phyloP scores from a whole-genome alignment of 1,140 invertebrate genomes.

The Bicyclus anynana region DNA sequence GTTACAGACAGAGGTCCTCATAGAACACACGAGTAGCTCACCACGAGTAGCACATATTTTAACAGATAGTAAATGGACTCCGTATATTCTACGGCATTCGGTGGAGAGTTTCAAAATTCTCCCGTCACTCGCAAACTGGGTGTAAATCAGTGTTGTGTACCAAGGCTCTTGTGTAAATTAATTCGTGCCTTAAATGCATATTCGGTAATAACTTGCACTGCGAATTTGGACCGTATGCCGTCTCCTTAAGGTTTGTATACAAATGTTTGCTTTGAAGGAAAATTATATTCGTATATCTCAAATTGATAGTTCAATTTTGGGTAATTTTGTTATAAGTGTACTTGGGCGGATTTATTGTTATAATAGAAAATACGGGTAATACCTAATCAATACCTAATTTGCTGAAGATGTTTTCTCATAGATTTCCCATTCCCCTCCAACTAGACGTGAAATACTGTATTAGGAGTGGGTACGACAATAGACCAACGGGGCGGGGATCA shows the following conservation, averaged over 20 bases:
- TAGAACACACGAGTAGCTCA: neutral
- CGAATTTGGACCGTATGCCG: neutral
- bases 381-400: no score
- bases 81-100: constrained; percentile 1
- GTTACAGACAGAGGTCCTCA: neutral
- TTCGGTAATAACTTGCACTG: neutral
- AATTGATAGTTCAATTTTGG: constrained; percentile 17
- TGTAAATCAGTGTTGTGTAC: constrained; percentile 18
- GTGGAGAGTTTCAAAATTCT: constrained; percentile 19
- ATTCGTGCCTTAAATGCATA: constrained; percentile 10
- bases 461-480: no score
- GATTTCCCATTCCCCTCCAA: no score
- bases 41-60: no score
- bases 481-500: no score
- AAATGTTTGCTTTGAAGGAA: neutral
- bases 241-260: neutral
- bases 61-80: neutral
- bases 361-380: neutral
- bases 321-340: neutral
- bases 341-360: neutral
- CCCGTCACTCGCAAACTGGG: constrained; percentile 16
- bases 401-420: no score
- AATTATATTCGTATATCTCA: neutral
- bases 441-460: no score
- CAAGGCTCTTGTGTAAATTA: constrained; percentile 19